These are phyloP conservation scores for Notothenia rossii DNA, from an alignment of 2,113 vertebrate species.

Conservation along the genomic window DNA sequence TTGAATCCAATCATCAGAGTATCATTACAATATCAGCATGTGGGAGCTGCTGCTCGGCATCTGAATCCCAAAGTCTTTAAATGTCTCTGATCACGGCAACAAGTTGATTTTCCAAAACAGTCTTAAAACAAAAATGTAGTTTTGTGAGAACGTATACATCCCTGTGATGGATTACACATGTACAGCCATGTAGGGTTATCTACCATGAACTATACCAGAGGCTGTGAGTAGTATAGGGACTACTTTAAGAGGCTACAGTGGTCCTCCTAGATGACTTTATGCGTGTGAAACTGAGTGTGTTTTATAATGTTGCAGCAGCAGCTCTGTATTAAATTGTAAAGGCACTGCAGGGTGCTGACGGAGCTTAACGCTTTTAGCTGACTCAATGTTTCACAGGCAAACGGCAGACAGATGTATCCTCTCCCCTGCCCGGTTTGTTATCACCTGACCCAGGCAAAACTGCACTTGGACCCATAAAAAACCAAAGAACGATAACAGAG, in stretches of 20 bases:
- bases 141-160: neutral
- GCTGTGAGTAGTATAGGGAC: neutral
- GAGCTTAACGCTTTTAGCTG: constrained; percentile 78
- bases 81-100: too few species aligned
- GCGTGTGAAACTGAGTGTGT: constrained; percentile 22
- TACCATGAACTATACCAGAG: neutral
- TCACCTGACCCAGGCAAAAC: constrained; percentile 72
- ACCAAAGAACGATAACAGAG: constrained; percentile 48
- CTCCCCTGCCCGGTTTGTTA: constrained; percentile 61
- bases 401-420: constrained; percentile 72
- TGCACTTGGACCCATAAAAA: constrained; percentile 66
- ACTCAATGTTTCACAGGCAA: constrained; percentile 78
- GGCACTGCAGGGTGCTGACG: constrained; percentile 79
- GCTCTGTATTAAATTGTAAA: constrained; percentile 75
- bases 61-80: neutral
- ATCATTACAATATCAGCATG: constrained; percentile 8
- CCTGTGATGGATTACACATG: neutral
- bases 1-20: constrained; percentile 11
- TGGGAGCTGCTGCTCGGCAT: neutral
- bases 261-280: neutral
- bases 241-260: constrained; percentile 2
- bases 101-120: too few species aligned
- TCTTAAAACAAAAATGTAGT: neutral
- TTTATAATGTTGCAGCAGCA: constrained; percentile 54
- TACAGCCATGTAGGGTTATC: neutral